Evolutionary conservation across 2,888 invertebrate genomes (phyloP).

Genomic region (Oscheius sp.): DNA sequence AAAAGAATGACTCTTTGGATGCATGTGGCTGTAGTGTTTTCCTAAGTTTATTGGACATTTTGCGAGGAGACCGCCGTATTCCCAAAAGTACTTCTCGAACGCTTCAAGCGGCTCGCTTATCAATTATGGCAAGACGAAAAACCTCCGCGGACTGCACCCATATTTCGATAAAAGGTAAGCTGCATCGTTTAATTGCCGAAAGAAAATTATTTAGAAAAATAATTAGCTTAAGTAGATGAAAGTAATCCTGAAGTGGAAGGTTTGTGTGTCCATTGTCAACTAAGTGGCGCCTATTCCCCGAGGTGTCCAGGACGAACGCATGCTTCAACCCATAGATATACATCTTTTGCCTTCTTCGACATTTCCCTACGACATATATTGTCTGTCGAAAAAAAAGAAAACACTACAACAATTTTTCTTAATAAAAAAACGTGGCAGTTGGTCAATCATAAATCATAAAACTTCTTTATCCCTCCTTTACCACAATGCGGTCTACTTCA

Average conservation of each 20-base stretch:
- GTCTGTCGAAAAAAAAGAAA: too few species aligned
- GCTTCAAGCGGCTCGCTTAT: conserved; percentile 27
- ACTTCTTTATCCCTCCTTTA: too few species aligned
- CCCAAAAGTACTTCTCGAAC: conserved; percentile 28
- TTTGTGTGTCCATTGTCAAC: conserved; percentile 24
- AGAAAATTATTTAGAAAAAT: background rate
- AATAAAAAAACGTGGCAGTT: too few species aligned
- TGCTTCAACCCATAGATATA: too few species aligned
- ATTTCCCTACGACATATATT: too few species aligned
- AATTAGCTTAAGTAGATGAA: conserved; percentile 9
- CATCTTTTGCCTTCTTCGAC: too few species aligned
- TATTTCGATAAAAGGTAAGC: conserved; percentile 9
- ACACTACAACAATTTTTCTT: too few species aligned
- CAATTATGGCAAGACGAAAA: conserved; percentile 22
- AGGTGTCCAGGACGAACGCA: conserved; percentile 20
- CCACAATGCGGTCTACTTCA: too few species aligned
- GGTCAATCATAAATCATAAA: too few species aligned
- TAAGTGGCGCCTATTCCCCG: conserved; percentile 29
- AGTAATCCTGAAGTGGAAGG: background rate
- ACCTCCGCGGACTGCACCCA: background rate
- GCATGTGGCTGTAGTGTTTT: conserved; percentile 17
- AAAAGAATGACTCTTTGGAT: background rate
- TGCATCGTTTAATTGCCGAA: background rate
- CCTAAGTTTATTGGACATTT: conserved; percentile 23
- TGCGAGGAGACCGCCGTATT: conserved; percentile 23